Evolutionary conservation across 2,797 vertebrate genomes (phyloP).

Genomic region (Gymnothorax javanicus): DNA sequence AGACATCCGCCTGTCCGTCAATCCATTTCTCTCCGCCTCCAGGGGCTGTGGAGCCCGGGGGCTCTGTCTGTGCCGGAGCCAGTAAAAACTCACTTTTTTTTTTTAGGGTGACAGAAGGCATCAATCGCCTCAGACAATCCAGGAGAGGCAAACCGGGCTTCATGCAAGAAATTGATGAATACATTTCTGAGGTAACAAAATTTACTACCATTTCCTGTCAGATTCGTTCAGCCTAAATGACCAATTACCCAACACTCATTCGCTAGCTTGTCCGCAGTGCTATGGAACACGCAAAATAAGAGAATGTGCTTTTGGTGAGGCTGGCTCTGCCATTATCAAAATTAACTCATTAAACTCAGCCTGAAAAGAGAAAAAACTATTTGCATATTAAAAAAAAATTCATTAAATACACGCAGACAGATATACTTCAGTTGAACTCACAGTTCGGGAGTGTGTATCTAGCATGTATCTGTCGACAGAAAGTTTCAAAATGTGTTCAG

Average conservation of each 20-base stretch:
- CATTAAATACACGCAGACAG: background rate
- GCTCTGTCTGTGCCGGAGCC: background rate
- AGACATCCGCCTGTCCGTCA: slow-evolving; percentile 43
- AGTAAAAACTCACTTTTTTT: background rate
- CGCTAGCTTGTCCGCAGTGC: background rate
- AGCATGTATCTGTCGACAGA: background rate
- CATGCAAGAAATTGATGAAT: background rate
- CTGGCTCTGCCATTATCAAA: background rate
- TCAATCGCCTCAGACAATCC: background rate
- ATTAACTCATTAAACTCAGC: background rate
- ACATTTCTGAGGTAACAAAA: background rate
- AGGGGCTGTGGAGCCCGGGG: background rate
- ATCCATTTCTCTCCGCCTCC: slow-evolving; percentile 49
- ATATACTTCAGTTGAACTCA: background rate
- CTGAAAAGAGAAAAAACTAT: too few species aligned
- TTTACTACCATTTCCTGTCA: background rate
- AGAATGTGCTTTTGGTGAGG: background rate
- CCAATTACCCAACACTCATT: background rate
- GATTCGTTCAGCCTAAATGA: background rate
- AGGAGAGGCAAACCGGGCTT: background rate
- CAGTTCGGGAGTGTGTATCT: background rate
- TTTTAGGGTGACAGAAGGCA: background rate
- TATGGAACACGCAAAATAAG: background rate
- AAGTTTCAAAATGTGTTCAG: background rate
- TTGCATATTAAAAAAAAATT: too few species aligned